Evolutionary conservation across 2,888 invertebrate genomes (phyloP).

Genomic region (Athripsodes cinereus): DNA sequence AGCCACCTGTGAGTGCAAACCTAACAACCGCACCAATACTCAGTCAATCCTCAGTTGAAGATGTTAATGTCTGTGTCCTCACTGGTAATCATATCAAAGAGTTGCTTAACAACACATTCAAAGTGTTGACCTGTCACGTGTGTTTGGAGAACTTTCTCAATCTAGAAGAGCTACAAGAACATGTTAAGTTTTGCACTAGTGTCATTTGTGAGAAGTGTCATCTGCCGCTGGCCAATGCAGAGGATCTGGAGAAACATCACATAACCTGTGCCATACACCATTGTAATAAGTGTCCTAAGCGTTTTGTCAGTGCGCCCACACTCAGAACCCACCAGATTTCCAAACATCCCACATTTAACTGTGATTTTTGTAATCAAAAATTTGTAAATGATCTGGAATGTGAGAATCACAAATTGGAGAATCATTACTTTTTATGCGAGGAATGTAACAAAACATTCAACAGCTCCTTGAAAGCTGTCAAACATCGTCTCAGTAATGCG

Average conservation of each 20-base stretch:
- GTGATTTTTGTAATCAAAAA: conserved; percentile 6
- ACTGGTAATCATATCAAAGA: conserved; percentile 1
- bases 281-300: conserved; percentile 15
- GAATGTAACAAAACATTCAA: conserved; percentile 5
- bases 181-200: conserved; percentile 3
- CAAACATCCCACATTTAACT: conserved; percentile 6
- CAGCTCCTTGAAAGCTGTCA: not conserved
- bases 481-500: not conserved
- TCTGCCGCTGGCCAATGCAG: not conserved
- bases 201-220: conserved; percentile 10
- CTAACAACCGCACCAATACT: not conserved
- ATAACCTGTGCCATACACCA: conserved; percentile 8
- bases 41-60: not conserved
- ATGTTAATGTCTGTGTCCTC: conserved; percentile 3
- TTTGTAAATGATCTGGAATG: conserved; percentile 10
- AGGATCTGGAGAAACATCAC: not conserved
- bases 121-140: conserved; percentile 5
- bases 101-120: conserved; percentile 1
- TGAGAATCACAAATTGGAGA: conserved; percentile 7
- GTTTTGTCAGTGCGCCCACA: conserved; percentile 8
- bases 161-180: not conserved
- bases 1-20: not conserved
- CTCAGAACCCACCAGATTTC: conserved; percentile 8
- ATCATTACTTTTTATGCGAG: conserved; percentile 11
- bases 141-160: conserved; percentile 12